Evolutionary conservation across 2,797 vertebrate genomes (phyloP).

Genomic region (Psittacula echo): DNA sequence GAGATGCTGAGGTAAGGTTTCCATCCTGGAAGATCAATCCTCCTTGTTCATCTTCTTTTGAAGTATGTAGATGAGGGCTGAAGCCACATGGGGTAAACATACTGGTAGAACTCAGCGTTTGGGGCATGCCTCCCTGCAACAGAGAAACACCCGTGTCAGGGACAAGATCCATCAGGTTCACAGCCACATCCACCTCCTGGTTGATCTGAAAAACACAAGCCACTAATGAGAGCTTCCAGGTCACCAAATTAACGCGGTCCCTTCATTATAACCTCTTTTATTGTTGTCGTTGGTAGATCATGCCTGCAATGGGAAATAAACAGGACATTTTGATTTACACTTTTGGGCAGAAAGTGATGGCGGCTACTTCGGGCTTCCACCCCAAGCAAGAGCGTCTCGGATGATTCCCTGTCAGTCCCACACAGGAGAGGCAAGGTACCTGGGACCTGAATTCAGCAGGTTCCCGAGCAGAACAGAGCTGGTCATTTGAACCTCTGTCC

Average conservation of each 20-base stretch:
- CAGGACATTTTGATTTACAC: neutral
- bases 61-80: conserved; percentile 83
- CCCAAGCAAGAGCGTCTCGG: accelerated
- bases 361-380: neutral
- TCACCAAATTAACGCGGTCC: neutral
- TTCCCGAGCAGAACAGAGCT: neutral
- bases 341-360: neutral
- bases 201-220: neutral
- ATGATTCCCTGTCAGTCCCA: neutral
- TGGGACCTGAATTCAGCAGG: neutral
- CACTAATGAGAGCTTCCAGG: neutral
- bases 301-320: neutral
- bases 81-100: conserved; percentile 90
- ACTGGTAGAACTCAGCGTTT: conserved; percentile 84
- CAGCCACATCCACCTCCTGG: neutral
- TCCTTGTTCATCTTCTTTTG: conserved; percentile 82
- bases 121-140: conserved; percentile 88
- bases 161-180: neutral
- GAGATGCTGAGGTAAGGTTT: conserved; percentile 88
- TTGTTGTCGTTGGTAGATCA: neutral
- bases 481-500: neutral
- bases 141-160: neutral
- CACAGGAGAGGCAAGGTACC: accelerated
- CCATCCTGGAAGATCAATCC: conserved; percentile 84
- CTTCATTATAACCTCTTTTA: neutral